phyloP scores from a whole-genome alignment of 92 coral and sea anemone species.

The Epizoanthus ramosus region DNA sequence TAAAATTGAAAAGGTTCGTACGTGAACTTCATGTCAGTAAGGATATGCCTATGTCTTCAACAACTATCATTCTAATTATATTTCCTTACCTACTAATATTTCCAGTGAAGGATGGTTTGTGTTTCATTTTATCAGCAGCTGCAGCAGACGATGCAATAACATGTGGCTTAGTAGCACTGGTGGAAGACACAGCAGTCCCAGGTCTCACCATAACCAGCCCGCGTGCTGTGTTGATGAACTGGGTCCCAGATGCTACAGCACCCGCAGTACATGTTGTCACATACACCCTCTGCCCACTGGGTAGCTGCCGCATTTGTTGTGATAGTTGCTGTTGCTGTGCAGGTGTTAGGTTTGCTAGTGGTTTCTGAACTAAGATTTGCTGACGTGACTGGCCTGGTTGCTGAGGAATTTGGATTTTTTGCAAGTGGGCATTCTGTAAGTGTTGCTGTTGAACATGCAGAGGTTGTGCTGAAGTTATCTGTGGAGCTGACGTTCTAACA shows the following conservation, averaged over 20 bases:
- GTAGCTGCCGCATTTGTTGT: slow-evolving; percentile 76
- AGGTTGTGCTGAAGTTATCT: slow-evolving; percentile 40
- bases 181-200: slow-evolving; percentile 41
- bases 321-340: slow-evolving; percentile 80
- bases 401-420: slow-evolving; percentile 47
- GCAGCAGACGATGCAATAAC: slow-evolving; percentile 56
- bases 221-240: slow-evolving; percentile 45
- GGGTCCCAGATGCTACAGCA: slow-evolving; percentile 49
- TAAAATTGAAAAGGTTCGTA: too few relatives aligned
- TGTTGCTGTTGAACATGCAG: slow-evolving; percentile 33
- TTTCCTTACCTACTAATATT: slow-evolving; percentile 73
- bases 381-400: slow-evolving; percentile 59
- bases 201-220: slow-evolving; percentile 78
- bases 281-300: slow-evolving; percentile 66
- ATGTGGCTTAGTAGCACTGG: slow-evolving; percentile 48
- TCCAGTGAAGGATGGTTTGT: slow-evolving; percentile 82
- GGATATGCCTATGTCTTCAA: background rate
- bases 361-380: slow-evolving; percentile 60
- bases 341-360: slow-evolving; percentile 65
- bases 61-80: background rate
- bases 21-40: background rate
- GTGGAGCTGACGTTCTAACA: slow-evolving; percentile 51
- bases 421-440: slow-evolving; percentile 50
- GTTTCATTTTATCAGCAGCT: slow-evolving; percentile 83
- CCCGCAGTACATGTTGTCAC: slow-evolving; percentile 71